These are phyloP conservation scores for Brachypteracias leptosomus DNA, from an alignment of 2,113 vertebrate species.

Conservation along the genomic window DNA sequence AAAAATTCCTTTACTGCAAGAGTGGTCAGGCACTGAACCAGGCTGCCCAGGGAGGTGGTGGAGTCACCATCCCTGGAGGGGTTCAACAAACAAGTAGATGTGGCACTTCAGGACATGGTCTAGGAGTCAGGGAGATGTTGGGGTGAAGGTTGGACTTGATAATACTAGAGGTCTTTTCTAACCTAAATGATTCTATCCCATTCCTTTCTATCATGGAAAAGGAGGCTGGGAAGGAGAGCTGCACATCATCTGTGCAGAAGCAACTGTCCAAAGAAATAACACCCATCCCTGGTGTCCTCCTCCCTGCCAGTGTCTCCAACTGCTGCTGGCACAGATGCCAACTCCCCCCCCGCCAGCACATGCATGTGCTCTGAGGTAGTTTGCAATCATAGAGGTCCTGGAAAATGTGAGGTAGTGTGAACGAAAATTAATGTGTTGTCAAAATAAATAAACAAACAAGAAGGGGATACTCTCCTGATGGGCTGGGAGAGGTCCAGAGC, in stretches of 20 bases:
- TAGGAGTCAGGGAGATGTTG: too few species aligned
- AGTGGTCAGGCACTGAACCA: too few species aligned
- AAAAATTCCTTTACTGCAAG: too few species aligned
- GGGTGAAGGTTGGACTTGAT: too few species aligned
- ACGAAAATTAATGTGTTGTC: background rate
- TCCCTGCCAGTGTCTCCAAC: background rate
- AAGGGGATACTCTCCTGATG: background rate
- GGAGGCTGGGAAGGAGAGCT: background rate
- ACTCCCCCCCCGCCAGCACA: background rate
- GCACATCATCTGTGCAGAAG: rapidly evolving
- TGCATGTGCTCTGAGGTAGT: rapidly evolving
- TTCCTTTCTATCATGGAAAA: background rate
- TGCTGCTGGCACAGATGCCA: background rate
- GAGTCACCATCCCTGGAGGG: too few species aligned
- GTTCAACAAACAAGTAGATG: too few species aligned
- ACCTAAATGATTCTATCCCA: too few species aligned
- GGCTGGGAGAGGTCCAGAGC: background rate
- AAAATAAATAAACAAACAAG: background rate
- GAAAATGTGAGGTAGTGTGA: background rate
- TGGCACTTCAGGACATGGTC: too few species aligned
- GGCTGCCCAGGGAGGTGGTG: too few species aligned
- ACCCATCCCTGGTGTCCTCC: background rate
- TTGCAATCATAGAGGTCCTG: background rate
- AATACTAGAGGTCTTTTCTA: too few species aligned
- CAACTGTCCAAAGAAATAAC: background rate